Evolutionary conservation across 2,888 invertebrate species (phyloP).

Genomic region (Nezara viridula): DNA sequence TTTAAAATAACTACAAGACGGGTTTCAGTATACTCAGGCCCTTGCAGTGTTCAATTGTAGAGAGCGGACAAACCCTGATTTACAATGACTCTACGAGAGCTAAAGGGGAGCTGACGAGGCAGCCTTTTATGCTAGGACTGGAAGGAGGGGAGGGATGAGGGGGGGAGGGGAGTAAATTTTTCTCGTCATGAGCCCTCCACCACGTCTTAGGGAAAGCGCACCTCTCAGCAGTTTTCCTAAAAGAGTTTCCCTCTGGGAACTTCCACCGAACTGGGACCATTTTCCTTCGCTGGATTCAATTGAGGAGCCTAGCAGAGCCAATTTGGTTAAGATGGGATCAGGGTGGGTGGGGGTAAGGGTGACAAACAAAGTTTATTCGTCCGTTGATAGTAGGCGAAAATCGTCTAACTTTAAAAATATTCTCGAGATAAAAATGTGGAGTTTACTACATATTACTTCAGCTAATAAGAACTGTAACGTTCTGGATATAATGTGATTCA

Average conservation of each 20-base stretch:
- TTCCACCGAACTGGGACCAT: conserved; percentile 9
- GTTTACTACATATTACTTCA: not conserved
- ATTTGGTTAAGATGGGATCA: conserved; percentile 16
- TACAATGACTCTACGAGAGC: conserved; percentile 37
- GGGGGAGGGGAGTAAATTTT: not conserved
- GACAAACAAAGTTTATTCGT: conserved; percentile 23
- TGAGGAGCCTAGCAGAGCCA: conserved; percentile 17
- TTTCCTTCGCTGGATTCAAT: conserved; percentile 33
- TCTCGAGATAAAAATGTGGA: not conserved
- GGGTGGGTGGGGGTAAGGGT: not conserved
- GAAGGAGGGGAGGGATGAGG: not conserved
- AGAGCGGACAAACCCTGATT: not conserved
- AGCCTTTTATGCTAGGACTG: conserved; percentile 28
- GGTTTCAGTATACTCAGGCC: not conserved
- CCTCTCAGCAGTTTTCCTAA: conserved; percentile 47
- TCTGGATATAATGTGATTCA: no score
- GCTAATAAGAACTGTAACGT: not conserved
- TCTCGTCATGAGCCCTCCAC: conserved; percentile 42
- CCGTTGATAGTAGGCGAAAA: not conserved
- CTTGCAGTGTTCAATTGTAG: not conserved
- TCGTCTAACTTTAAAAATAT: not conserved
- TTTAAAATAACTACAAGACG: not conserved
- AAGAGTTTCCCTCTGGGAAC: conserved; percentile 26
- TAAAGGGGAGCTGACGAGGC: conserved; percentile 36
- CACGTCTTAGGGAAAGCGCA: conserved; percentile 48